Evolutionary conservation across 2,888 invertebrate species (phyloP).

Genomic region (Phania funesta): DNA sequence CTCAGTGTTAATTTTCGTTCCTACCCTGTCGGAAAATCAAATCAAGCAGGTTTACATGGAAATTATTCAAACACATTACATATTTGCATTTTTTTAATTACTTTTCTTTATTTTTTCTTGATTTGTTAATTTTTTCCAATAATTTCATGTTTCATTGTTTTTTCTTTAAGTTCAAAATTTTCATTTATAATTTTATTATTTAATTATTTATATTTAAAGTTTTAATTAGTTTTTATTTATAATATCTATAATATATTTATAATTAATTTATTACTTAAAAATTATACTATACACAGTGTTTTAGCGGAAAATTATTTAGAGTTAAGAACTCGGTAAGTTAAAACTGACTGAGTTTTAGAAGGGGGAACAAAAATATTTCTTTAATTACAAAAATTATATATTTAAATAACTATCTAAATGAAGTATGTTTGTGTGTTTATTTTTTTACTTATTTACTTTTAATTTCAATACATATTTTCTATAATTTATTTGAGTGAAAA

Average conservation of each 20-base stretch:
- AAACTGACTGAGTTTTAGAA: conserved; percentile 32
- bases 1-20: no score
- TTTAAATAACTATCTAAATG: conserved; percentile 40
- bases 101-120: conserved; percentile 54
- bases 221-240: conserved; percentile 34
- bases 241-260: conserved; percentile 56
- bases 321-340: conserved; percentile 43
- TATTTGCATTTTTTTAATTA: conserved; percentile 48
- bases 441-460: not conserved
- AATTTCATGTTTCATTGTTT: conserved; percentile 50
- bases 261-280: conserved; percentile 58
- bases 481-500: not conserved
- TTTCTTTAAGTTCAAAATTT: conserved; percentile 57
- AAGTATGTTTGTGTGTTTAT: not conserved
- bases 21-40: no score
- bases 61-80: not conserved
- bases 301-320: conserved; percentile 44
- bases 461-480: not conserved
- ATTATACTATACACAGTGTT: conserved; percentile 62
- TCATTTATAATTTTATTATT: conserved; percentile 46
- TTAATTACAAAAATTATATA: conserved; percentile 1
- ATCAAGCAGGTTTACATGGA: not conserved
- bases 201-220: conserved; percentile 48
- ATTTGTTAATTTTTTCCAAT: conserved; percentile 45
- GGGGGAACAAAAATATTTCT: not conserved